Evolutionary conservation across 30 jellyfish, hydroid and myxozoan species (phyloP).

Genomic region (Pseudorhiza aurosa): DNA sequence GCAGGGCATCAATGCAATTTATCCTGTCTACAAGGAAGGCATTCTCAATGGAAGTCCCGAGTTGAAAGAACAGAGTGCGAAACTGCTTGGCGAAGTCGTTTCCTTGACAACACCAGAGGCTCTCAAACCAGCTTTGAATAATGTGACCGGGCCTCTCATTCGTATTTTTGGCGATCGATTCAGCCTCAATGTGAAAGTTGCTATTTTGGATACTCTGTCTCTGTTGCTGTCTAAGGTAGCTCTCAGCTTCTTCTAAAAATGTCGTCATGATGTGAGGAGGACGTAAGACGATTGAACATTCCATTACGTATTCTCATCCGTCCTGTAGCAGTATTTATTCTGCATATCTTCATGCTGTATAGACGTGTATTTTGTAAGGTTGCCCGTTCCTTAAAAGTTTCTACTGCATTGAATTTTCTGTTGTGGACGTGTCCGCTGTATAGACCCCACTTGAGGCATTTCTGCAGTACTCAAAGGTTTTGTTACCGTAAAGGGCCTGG

Average conservation of each 20-base stretch:
- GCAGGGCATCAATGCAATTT: conserved; percentile 90
- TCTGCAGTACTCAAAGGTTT: too few species aligned
- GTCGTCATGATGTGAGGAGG: too few species aligned
- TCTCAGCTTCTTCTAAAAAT: background rate
- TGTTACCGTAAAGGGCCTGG: too few species aligned
- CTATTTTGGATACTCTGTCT: conserved; percentile 82
- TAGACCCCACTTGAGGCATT: background rate
- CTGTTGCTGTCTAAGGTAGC: conserved; percentile 78
- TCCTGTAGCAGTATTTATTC: background rate
- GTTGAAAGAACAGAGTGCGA: conserved; percentile 88
- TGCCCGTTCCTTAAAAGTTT: background rate
- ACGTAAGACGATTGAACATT: too few species aligned
- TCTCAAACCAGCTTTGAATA: conserved; percentile 83
- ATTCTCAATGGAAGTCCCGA: conserved; percentile 93
- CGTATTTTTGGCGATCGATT: conserved; percentile 94
- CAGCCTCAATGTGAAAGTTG: conserved; percentile 91
- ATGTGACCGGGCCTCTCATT: conserved; percentile 95
- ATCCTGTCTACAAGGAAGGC: conserved; percentile 95
- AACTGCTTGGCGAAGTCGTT: conserved; percentile 86
- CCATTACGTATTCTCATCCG: background rate
- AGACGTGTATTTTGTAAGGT: background rate
- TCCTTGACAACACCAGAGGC: conserved; percentile 91
- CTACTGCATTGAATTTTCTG: background rate
- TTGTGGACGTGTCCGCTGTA: background rate
- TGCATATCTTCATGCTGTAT: background rate